Evolutionary conservation across 2,797 vertebrate genomes (phyloP).

Genomic region (Enteromius treurensis): DNA sequence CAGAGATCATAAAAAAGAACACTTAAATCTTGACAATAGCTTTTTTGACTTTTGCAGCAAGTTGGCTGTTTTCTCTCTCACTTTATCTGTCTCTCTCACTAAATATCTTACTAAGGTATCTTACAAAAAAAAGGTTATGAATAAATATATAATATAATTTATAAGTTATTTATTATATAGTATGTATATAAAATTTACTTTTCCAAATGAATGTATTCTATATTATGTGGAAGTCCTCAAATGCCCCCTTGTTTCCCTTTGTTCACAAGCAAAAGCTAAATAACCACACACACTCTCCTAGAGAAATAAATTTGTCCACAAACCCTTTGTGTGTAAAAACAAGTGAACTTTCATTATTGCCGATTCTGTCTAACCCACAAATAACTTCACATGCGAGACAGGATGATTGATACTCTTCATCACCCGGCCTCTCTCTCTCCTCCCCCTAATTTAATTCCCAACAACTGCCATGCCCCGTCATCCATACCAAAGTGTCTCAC

Average conservation of each 20-base stretch:
- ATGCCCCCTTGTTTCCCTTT: background rate
- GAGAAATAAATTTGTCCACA: slow-evolving; percentile 75
- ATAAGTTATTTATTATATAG: background rate
- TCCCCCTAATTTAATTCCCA: slow-evolving; percentile 82
- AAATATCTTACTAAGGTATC: background rate
- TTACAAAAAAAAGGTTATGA: too few species aligned
- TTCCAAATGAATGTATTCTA: background rate
- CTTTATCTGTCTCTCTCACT: background rate
- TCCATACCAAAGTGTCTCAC: slow-evolving; percentile 78
- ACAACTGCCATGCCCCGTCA: slow-evolving; percentile 78
- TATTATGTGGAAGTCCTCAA: background rate
- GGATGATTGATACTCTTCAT: slow-evolving; percentile 89
- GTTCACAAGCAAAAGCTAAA: slow-evolving; percentile 10
- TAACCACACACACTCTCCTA: slow-evolving; percentile 47
- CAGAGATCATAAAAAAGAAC: slow-evolving; percentile 55
- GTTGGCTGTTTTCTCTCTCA: slow-evolving; percentile 30
- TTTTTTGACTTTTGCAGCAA: slow-evolving; percentile 43
- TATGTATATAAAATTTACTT: background rate
- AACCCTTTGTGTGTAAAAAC: slow-evolving; percentile 75
- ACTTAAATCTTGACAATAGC: slow-evolving; percentile 58
- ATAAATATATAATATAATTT: background rate
- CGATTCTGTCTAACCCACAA: slow-evolving; percentile 80
- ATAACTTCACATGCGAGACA: slow-evolving; percentile 83
- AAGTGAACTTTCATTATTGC: slow-evolving; percentile 86
- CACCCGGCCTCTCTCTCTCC: slow-evolving; percentile 76